Base-by-base conservation (phyloP, 2,113 vertebrate genomes). In the Canis aureus region DNA sequence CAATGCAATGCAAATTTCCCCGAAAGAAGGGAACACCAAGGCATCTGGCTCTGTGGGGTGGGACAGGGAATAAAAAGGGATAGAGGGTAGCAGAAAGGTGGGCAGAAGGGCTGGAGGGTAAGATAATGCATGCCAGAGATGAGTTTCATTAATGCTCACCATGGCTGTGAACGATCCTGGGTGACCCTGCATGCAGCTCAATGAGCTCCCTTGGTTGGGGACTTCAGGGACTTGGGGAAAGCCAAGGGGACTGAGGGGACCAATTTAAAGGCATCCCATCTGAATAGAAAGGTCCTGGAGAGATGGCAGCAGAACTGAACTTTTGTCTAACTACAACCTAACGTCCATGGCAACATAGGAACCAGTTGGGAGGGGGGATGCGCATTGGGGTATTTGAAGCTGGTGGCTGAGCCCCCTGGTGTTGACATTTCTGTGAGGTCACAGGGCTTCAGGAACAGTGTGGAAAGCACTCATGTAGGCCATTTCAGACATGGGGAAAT, bases 351-450 rank as follows among this genome's bases (percentile, higher is more conserved):
- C 49, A 60, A 2, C 16, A 8, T 8, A 32, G 38, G 60, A 25
- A 7, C 11, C 6, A n/a, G 38, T 13, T 1, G 3, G 3, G 15
- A 53, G 73, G 3, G 6, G 3, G 5, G 27, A 2, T 10, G 78
- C 2, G 7, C 4, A 6, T 43, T 5, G 15, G 43, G 16, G 16
- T 19, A 20, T 25, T 35, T 27, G 38, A 11, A 60, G 35, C 22
- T 22, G 43, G 8, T 2, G 15, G 13, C 11, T 69, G 53, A 7
- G 25, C 20, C 53, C 11, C 27, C n/a, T 57, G 49, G 51, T 5
- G 12, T 60, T 1, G 8, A 51, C 3, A 2, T 78, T 71, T 89
- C 79, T 25, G 23, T 22, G 35, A 64, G 57, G 4, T 35, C 17
- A 19, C 57, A 22, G 76, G 2, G 64, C 51, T 74, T 35, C 11